A percentile compares a stretch with the other conserved stretches of the same genome.
These are phyloP conservation scores for Drosophila barbarae DNA, from an alignment of 2,888 invertebrate species.

Conservation along the genomic window DNA sequence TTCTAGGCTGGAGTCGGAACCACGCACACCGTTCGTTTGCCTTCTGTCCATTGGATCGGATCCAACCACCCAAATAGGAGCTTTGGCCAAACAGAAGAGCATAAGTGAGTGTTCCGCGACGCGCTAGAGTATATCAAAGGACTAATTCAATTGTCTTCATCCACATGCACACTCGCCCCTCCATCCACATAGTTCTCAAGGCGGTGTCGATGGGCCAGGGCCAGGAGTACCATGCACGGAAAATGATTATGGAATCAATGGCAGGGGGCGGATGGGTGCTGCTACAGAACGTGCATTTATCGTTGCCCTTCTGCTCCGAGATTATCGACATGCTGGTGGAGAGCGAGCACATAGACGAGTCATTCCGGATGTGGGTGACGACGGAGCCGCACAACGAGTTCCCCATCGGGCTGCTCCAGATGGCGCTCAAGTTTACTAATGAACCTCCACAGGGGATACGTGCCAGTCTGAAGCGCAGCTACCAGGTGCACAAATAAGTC, in stretches of 20 bases:
- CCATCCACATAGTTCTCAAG: constrained; percentile 82
- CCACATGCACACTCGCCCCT: not conserved
- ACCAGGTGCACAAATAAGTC: constrained; percentile 82
- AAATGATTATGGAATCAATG: constrained; percentile 90
- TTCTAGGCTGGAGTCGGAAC: constrained; percentile 92
- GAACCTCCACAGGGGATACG: constrained; percentile 97
- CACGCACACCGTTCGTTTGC: constrained; percentile 93
- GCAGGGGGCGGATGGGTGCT: constrained; percentile 93
- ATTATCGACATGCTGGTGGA: constrained; percentile 93
- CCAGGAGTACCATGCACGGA: constrained; percentile 91
- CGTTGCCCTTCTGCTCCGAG: constrained; percentile 95
- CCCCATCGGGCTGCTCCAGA: constrained; percentile 92
- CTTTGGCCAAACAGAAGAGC: constrained; percentile 91
- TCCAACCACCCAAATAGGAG: constrained; percentile 95
- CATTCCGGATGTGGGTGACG: constrained; percentile 95
- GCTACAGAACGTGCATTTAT: constrained; percentile 97
- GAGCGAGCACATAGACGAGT: constrained; percentile 89
- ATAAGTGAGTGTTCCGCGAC: constrained; percentile 84
- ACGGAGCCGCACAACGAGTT: constrained; percentile 96
- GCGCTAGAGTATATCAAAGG: not conserved
- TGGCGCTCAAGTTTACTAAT: constrained; percentile 98
- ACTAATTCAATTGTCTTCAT: constrained; percentile 1
- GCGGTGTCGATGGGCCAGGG: constrained; percentile 99
- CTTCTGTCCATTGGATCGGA: constrained; percentile 97
- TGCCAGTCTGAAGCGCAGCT: constrained; percentile 96